phyloP scores from a whole-genome alignment of 2,797 vertebrate species.

The Alfaro cultratus region DNA sequence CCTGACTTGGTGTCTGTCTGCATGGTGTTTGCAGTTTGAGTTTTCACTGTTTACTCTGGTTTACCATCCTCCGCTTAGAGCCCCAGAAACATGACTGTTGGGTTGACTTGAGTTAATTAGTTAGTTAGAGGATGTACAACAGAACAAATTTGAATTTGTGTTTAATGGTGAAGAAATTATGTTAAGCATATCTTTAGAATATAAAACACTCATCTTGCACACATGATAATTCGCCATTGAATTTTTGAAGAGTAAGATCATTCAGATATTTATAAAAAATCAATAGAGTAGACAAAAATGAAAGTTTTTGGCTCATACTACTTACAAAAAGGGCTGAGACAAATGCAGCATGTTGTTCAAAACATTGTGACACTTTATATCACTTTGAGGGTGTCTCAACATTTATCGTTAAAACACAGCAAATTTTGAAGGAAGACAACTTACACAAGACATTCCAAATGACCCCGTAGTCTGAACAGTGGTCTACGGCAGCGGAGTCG shows the following conservation, averaged over 20 bases:
- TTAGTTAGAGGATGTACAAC: neutral
- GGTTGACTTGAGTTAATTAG: neutral
- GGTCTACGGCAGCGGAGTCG: conserved; percentile 73
- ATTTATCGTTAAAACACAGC: neutral
- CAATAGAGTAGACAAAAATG: neutral
- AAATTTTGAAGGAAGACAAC: conserved; percentile 2
- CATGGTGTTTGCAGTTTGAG: neutral
- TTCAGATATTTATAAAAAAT: neutral
- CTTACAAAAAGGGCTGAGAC: neutral
- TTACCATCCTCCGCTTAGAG: neutral
- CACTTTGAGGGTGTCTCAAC: neutral
- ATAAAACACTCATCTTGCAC: neutral
- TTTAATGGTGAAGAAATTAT: neutral
- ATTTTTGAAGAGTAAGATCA: neutral
- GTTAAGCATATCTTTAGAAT: neutral
- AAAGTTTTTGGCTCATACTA: neutral
- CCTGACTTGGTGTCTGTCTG: neutral
- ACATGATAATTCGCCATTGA: neutral
- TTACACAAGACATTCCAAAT: conserved; percentile 76
- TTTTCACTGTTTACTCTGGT: neutral
- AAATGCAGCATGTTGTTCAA: too few species aligned
- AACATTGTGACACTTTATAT: neutral
- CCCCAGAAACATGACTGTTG: too few species aligned
- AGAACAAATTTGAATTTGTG: neutral
- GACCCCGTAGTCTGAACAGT: conserved; percentile 78